phyloP scores from a whole-genome alignment of 2,113 vertebrate species.

The Mungos mungo region DNA sequence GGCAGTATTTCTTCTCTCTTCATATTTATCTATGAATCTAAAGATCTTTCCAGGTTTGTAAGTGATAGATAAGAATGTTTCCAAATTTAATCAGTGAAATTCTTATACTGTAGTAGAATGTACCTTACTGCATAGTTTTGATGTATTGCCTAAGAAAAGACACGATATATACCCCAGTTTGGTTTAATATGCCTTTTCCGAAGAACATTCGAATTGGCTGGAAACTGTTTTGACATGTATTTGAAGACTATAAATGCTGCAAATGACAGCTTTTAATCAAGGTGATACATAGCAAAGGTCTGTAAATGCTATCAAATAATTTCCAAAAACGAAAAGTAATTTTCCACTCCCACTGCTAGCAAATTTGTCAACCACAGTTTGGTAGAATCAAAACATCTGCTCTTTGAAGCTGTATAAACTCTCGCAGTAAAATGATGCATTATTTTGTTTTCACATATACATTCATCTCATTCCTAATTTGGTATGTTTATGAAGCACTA shows the following conservation, averaged over 20 bases:
- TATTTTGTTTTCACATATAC: conserved; percentile 49
- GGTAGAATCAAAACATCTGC: conserved; percentile 77
- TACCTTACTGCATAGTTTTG: conserved; percentile 48
- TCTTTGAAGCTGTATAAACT: conserved; percentile 66
- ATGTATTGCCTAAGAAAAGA: conserved; percentile 62
- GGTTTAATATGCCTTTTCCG: conserved; percentile 60
- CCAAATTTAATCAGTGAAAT: conserved; percentile 71
- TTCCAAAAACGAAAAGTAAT: conserved; percentile 81
- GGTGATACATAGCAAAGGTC: conserved; percentile 77
- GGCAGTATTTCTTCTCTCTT: conserved; percentile 36
- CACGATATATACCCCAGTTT: conserved; percentile 44
- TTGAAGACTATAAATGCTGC: conserved; percentile 72
- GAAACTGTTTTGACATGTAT: conserved; percentile 70
- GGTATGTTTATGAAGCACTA: conserved; percentile 49
- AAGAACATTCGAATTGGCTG: conserved; percentile 68
- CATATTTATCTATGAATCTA: conserved; percentile 34
- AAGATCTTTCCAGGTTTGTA: conserved; percentile 48
- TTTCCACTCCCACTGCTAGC: conserved; percentile 65
- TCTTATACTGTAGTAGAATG: conserved; percentile 48
- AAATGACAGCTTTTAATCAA: conserved; percentile 81
- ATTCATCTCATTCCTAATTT: conserved; percentile 71
- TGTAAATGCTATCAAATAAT: conserved; percentile 69
- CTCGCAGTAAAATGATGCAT: conserved; percentile 58
- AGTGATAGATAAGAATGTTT: conserved; percentile 63
- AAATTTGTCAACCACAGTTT: conserved; percentile 76